Evolutionary conservation across 1,140 invertebrate genomes (phyloP), one percentile per base, ranked within the genome.

Genomic region (Aphis gossypii): DNA sequence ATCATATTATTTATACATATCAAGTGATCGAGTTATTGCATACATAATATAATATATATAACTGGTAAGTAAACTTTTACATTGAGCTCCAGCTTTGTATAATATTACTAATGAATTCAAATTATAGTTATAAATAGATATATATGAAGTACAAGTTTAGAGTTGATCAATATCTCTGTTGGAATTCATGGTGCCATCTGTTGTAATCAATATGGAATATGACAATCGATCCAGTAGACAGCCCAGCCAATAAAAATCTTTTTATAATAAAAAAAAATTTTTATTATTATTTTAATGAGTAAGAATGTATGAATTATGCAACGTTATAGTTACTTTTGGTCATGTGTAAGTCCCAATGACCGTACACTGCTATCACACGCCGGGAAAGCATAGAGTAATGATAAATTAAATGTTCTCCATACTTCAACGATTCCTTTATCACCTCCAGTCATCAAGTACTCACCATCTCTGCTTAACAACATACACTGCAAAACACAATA

Each of bases 191-290:
- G 96, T 99, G 99, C 99, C 99, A 99, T 95, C 99, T 97, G 96
- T 99, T 99, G 96, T 99, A 99, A 96, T 99, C 99, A 95, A 99
- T 99, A 96, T 99, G 99, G 96, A 99, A 99, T 94, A 99, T 98
- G 83, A 99, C 98, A 93, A 99, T 97, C 38, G 99, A 99, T 68
- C 99, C 99, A 94, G 99, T 99, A 38, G 99, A 98, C 48, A 99
- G 96, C 94, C 99, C 99, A 94, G 99, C 99, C 94, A 99, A 96
- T 89, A 99, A 96, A 96, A 99, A 99, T 95, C 99, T 99, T 94
- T 35, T 35, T 35, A 35, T 35, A 35, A 35, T 35, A 35, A 96
- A 96, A 89, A 94, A 54, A 96, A 91, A 94, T 41, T 21, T 0
- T 88, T 41, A 54, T 83, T n/a, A 76, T 44, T 68, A 20, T 76